A percentile compares a stretch with the other conserved stretches of the same genome.
phyloP scores from a whole-genome alignment of 2,888 invertebrate species.

The Kryphioiulus occultus region DNA sequence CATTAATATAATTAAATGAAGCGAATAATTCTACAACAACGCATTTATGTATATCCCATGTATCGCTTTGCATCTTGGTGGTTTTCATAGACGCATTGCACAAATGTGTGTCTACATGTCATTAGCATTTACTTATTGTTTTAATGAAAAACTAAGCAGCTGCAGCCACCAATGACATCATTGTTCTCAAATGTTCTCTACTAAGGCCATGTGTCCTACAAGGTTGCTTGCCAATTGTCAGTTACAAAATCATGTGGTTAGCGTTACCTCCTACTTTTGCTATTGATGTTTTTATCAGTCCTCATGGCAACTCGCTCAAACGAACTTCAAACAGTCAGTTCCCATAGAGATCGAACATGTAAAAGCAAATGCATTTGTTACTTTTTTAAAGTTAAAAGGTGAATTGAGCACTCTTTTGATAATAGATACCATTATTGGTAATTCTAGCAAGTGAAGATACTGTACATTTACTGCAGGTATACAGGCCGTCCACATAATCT shows the following conservation, averaged over 20 bases:
- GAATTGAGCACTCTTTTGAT: no score
- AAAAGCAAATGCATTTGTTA: not conserved
- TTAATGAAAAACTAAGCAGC: not conserved
- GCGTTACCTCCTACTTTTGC: not conserved
- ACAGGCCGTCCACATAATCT: no score
- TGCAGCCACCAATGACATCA: no score
- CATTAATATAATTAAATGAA: not conserved
- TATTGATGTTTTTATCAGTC: constrained; percentile 20
- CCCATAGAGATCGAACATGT: not conserved
- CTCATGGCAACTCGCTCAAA: not conserved
- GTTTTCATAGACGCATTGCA: not conserved
- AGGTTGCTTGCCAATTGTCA: not conserved
- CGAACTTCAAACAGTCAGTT: not conserved
- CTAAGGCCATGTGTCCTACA: not conserved
- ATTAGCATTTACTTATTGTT: no score
- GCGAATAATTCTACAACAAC: not conserved
- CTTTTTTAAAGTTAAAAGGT: not conserved
- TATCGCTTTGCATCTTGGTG: not conserved
- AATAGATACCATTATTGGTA: no score
- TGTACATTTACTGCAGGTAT: no score
- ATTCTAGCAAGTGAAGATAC: no score
- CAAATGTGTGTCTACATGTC: not conserved
- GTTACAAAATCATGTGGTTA: not conserved
- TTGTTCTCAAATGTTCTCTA: not conserved
- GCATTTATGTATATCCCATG: not conserved